These are phyloP conservation scores for Andrena bicolor DNA, from an alignment of 2,888 invertebrate species.

Conservation along the genomic window DNA sequence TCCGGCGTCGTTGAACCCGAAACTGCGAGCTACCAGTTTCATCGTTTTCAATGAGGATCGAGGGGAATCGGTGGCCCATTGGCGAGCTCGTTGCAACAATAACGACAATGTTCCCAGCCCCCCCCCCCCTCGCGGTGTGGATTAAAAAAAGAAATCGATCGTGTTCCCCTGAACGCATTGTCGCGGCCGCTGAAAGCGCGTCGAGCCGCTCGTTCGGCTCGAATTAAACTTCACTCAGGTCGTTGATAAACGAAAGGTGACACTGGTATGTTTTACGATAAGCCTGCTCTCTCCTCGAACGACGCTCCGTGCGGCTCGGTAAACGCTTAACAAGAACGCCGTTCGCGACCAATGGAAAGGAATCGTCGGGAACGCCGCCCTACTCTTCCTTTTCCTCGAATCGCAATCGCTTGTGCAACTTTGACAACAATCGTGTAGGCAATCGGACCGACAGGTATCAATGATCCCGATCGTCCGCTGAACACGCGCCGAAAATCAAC, in stretches of 20 bases:
- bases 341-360: conserved; percentile 13
- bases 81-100: conserved; percentile 2
- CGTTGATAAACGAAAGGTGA: conserved; percentile 82
- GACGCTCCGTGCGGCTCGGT: conserved; percentile 25
- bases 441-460: too few species aligned
- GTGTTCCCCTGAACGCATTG: conserved; percentile 37
- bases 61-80: not conserved
- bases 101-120: conserved; percentile 9
- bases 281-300: conserved; percentile 57
- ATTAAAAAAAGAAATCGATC: conserved; percentile 2
- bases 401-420: not conserved
- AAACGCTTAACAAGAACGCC: conserved; percentile 28
- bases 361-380: conserved; percentile 12
- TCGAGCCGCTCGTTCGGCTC: conserved; percentile 63
- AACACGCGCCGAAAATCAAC: not conserved
- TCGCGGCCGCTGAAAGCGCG: conserved; percentile 51
- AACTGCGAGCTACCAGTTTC: not conserved
- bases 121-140: not conserved
- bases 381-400: conserved; percentile 3
- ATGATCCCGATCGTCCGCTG: not conserved
- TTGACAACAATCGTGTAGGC: not conserved
- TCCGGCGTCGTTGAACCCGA: not conserved
- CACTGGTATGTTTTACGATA: conserved; percentile 80
- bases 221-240: conserved; percentile 77
- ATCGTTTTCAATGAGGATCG: not conserved